Evolutionary conservation across 2,113 vertebrate genomes (phyloP).

Genomic region (zebrafish (Danio rerio)): GRCz12tu NC_133185.1:43225501-43226000

Average conservation of each 20-base stretch:
- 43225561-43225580: too few species aligned
- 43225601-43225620: too few species aligned
- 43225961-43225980: neutral
- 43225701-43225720: neutral
- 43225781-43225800: neutral
- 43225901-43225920: neutral
- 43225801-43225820: neutral
- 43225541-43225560: too few species aligned
- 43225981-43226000: neutral
- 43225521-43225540: too few species aligned
- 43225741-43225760: too few species aligned
- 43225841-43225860: neutral
- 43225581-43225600: neutral
- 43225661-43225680: too few species aligned
- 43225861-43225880: neutral
- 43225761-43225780: neutral
- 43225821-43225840: neutral
- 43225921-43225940: neutral
- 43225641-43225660: neutral
- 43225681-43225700: too few species aligned
- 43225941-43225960: neutral
- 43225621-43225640: too few species aligned
- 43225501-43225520: too few species aligned
- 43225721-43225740: neutral
- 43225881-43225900: neutral